These are phyloP conservation scores for Caradrina kadenii DNA, from an alignment of 2,888 invertebrate species.

Conservation along the genomic window DNA sequence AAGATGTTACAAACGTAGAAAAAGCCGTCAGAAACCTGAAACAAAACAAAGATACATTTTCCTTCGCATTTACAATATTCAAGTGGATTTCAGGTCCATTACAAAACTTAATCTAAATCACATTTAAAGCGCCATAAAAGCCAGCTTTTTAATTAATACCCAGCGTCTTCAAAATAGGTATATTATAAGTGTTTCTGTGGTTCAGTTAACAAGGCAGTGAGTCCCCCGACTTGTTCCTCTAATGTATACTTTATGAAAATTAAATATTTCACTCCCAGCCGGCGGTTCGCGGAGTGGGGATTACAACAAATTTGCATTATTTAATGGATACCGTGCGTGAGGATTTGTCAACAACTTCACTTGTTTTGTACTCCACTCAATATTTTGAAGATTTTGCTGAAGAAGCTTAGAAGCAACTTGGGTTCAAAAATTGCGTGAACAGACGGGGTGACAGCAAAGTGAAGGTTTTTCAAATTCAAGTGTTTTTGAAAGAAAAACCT, in stretches of 20 bases:
- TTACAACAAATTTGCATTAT: constrained; percentile 90
- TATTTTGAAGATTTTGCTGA: constrained; percentile 68
- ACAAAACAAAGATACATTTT: background rate
- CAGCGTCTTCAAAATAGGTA: constrained; percentile 56
- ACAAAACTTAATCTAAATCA: constrained; percentile 43
- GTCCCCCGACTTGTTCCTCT: constrained; percentile 77
- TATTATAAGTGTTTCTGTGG: constrained; percentile 63
- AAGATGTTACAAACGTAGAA: background rate
- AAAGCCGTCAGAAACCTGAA: background rate
- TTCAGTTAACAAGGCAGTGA: constrained; percentile 67
- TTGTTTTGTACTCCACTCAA: constrained; percentile 72
- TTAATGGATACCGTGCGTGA: constrained; percentile 89
- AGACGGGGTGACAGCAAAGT: background rate
- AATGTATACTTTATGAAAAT: constrained; percentile 90
- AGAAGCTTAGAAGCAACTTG: background rate
- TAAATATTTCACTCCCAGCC: constrained; percentile 87
- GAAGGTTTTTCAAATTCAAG: too few species aligned
- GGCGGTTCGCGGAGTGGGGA: constrained; percentile 82
- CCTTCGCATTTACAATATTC: constrained; percentile 9
- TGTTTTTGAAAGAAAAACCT: too few species aligned
- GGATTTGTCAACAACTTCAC: constrained; percentile 85
- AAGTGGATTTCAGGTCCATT: constrained; percentile 31
- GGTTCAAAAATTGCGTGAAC: background rate
- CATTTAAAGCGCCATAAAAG: constrained; percentile 42
- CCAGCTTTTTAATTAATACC: constrained; percentile 54